Conservation (phyloP, 2,797 vertebrate species). For the Bovichtus variegatus region DNA sequence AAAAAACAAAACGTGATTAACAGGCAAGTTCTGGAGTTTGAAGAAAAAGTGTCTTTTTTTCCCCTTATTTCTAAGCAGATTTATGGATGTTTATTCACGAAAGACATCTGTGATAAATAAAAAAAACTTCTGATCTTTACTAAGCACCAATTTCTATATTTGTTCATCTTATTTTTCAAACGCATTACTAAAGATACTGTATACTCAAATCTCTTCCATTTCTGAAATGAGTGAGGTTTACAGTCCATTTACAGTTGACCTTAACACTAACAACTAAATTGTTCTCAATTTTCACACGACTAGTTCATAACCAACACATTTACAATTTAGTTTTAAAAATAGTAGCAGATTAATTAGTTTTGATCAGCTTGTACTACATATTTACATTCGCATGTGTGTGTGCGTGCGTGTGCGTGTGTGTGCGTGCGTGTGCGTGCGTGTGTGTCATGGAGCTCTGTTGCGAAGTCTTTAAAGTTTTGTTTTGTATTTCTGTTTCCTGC, state of each 20-base stretch:
- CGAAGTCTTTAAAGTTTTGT: slow-evolving; percentile 63
- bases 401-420: background rate
- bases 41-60: background rate
- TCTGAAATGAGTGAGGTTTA: background rate
- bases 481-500: slow-evolving; percentile 70
- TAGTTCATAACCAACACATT: background rate
- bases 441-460: slow-evolving; percentile 45
- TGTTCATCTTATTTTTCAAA: background rate
- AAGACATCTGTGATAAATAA: background rate
- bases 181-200: background rate
- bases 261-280: background rate
- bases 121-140: background rate
- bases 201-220: background rate
- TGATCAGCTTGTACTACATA: slow-evolving; percentile 14
- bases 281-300: background rate
- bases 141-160: background rate
- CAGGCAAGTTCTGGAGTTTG: background rate
- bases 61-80: background rate
- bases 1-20: no score
- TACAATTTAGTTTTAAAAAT: no score
- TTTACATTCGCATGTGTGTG: slow-evolving; percentile 9
- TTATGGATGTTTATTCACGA: background rate
- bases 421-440: slow-evolving; percentile 50
- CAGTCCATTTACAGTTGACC: background rate
- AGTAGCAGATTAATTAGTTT: no score